Evolutionary conservation across 2,797 vertebrate species (phyloP), one percentile per base, ranked within the genome.

Genomic region (Pampus argenteus): DNA sequence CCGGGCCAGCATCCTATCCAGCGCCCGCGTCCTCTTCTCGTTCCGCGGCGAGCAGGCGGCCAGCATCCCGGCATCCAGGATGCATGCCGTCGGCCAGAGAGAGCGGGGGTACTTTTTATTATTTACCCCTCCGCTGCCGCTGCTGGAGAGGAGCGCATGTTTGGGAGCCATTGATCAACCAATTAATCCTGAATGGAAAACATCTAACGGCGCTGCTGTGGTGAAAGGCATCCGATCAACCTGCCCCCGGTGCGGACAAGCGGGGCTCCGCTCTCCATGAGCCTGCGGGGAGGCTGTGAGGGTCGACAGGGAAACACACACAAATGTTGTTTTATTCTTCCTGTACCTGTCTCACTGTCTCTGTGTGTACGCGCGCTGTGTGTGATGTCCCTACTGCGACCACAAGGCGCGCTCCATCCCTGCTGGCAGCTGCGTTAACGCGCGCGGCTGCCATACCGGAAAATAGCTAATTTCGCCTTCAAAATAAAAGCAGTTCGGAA

Each of bases 161-260:
- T 90, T 89, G 72, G 91, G 90, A 91, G 92, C 93, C 94, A 95
- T 95, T 82, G 93, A 89, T 91, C 88, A 90, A 84, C 84, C 87
- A 81, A 71, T 92, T 85, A 90, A 83, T 89, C 86, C 86, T 23
- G 86, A 68, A 50, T 38, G 81, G 76, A 59, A 55, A 87, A 54
- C 90, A 86, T 88, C 76, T 90, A 90, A 82, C 74, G 79, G 83
- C 83, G 86, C 87, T 74, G 84, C 76, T 86, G 83, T 51, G 85
- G 72, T 71, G 83, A 93, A 88, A 92, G 83, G 73, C 93, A 89
- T 92, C 81, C 87, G 90, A 91, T 84, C 83, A 79, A 85, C 83
- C 65, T 48, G 86, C 59, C 72, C 72, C 84, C 70, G 72, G 78
- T 83, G 78, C 82, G 78, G 84, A 83, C 83, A 50, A 75, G 71